A percentile compares a stretch with the other conserved stretches of the same genome.
These are phyloP conservation scores for Ficedula albicollis DNA, from an alignment of 2,797 vertebrate genomes.

Conservation along the genomic window DNA sequence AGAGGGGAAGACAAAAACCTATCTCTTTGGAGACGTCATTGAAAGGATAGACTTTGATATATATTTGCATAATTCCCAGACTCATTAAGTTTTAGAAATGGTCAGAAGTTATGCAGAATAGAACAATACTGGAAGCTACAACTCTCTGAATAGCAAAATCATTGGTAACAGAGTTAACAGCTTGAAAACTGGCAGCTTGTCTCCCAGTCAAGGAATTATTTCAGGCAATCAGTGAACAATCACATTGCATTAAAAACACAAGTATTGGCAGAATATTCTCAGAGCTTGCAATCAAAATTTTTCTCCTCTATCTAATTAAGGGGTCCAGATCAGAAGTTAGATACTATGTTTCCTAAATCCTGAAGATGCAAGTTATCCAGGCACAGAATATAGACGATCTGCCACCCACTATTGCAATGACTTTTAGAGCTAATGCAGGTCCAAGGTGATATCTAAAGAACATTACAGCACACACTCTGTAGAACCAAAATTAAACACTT, in stretches of 20 bases:
- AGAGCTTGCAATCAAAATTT: background rate
- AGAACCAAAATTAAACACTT: constrained; percentile 6
- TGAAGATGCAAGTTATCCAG: background rate
- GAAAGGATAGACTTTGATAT: background rate
- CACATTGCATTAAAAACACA: background rate
- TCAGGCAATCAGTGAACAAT: background rate
- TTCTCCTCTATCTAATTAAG: background rate
- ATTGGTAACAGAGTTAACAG: background rate
- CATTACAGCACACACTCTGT: background rate
- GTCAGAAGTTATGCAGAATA: constrained; percentile 5
- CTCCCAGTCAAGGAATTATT: constrained; percentile 1
- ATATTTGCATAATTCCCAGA: background rate
- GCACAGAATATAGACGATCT: background rate
- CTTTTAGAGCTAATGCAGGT: background rate
- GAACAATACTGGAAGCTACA: background rate
- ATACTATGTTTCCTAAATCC: background rate
- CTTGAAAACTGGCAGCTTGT: background rate
- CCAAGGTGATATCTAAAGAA: background rate
- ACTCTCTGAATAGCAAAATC: background rate
- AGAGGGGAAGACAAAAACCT: background rate
- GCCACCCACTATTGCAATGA: background rate
- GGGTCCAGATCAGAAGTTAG: background rate
- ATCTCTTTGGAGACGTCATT: background rate
- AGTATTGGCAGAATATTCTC: background rate
- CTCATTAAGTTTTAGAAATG: background rate